phyloP scores from a whole-genome alignment of 2,888 invertebrate species.

The Mythimna albipuncta region DNA sequence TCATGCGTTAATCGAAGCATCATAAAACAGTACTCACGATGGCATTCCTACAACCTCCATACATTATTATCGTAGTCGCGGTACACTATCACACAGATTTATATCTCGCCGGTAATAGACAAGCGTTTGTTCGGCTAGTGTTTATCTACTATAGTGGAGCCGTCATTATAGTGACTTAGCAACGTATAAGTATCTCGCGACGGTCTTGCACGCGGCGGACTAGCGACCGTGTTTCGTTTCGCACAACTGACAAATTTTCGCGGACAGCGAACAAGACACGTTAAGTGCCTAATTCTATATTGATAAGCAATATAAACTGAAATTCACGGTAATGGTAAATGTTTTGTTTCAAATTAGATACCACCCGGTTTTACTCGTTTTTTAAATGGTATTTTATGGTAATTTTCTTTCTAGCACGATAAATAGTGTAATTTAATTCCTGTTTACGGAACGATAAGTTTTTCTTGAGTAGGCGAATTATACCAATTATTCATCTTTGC shows the following conservation, averaged over 20 bases:
- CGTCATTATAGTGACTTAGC: constrained; percentile 17
- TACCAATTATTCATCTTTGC: background rate
- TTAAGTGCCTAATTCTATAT: constrained; percentile 36
- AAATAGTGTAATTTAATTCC: background rate
- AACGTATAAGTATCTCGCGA: constrained; percentile 20
- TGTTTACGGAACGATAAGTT: background rate
- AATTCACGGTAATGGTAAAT: constrained; percentile 17
- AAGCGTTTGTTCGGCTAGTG: constrained; percentile 35
- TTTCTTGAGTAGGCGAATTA: background rate
- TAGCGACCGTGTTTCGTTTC: constrained; percentile 39
- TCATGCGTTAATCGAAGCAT: constrained; percentile 47
- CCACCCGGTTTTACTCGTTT: constrained; percentile 12
- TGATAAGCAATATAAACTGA: constrained; percentile 57
- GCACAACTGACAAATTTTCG: constrained; percentile 55
- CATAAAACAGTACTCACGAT: constrained; percentile 70
- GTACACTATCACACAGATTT: constrained; percentile 44
- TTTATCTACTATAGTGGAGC: constrained; percentile 24
- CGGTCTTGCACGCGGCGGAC: constrained; percentile 31
- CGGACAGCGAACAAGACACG: constrained; percentile 26
- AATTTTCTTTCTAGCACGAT: background rate
- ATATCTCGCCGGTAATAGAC: constrained; percentile 17
- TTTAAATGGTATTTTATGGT: background rate
- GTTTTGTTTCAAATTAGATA: constrained; percentile 19
- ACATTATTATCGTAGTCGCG: constrained; percentile 63
- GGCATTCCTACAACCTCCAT: constrained; percentile 70